These are phyloP conservation scores for Xenentodon cancila DNA, from an alignment of 2,797 vertebrate species.

Conservation along the genomic window DNA sequence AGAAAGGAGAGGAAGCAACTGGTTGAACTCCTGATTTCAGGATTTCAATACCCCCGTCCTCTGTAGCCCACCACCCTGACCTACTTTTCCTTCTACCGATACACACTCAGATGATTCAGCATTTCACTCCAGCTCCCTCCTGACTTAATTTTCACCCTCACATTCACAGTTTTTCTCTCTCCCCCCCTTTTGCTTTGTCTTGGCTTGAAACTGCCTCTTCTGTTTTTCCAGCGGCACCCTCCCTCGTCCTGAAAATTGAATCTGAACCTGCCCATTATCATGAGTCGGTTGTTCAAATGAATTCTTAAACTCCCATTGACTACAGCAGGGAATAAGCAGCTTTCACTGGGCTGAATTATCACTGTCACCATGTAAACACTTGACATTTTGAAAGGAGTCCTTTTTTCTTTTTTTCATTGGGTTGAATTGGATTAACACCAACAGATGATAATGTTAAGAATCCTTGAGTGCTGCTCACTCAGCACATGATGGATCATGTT, in stretches of 20 bases:
- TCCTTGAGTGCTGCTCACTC: conserved; percentile 8
- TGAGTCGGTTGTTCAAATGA: conserved; percentile 47
- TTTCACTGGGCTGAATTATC: conserved; percentile 36
- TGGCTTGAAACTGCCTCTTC: conserved; percentile 2
- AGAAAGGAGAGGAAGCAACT: conserved; percentile 58
- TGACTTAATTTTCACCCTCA: conserved; percentile 19
- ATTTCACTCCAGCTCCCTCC: conserved; percentile 35
- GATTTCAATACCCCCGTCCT: conserved; percentile 52
- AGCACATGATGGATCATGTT: conserved; percentile 8
- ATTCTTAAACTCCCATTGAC: conserved; percentile 27
- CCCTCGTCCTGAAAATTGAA: conserved; percentile 24
- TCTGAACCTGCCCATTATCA: conserved; percentile 30
- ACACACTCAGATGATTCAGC: conserved; percentile 68
- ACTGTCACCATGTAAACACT: conserved; percentile 10
- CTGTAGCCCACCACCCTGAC: conserved; percentile 49
- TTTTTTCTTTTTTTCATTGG: background rate
- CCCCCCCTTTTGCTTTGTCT: conserved; percentile 13
- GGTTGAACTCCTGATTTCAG: conserved; percentile 52
- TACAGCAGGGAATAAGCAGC: conserved; percentile 39
- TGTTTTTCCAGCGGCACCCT: conserved; percentile 26
- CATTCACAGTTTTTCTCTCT: conserved; percentile 7
- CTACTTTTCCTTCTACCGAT: conserved; percentile 61
- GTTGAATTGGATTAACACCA: conserved; percentile 1
- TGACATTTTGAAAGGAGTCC: conserved; percentile 22
- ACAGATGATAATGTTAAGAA: conserved; percentile 7